Conservation (phyloP, 2,888 invertebrate species). For the Ypsolopha scabrella region DNA sequence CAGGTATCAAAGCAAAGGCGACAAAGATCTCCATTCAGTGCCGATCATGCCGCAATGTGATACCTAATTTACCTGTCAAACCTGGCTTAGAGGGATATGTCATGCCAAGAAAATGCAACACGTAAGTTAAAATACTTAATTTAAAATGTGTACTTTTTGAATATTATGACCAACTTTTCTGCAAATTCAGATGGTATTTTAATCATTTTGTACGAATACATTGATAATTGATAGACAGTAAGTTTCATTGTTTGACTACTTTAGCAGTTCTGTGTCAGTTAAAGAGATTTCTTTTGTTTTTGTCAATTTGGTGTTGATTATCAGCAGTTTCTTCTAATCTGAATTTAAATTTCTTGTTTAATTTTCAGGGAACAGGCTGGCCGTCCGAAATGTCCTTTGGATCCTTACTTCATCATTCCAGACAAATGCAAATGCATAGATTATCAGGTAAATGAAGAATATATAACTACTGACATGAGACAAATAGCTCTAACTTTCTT, state of each 20-base stretch:
- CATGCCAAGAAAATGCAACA: slow-evolving; percentile 93
- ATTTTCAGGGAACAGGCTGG: slow-evolving; percentile 89
- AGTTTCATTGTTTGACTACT: too few relatives aligned
- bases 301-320: too few relatives aligned
- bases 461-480: too few relatives aligned
- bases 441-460: slow-evolving; percentile 76
- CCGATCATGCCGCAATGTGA: slow-evolving; percentile 89
- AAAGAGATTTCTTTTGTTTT: too few relatives aligned
- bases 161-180: background rate
- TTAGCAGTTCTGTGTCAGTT: too few relatives aligned
- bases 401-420: slow-evolving; percentile 98
- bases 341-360: slow-evolving; percentile 3
- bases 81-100: slow-evolving; percentile 97
- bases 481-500: too few relatives aligned
- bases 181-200: background rate
- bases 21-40: slow-evolving; percentile 96
- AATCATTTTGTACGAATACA: too few relatives aligned
- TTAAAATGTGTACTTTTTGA: slow-evolving; percentile 5
- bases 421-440: slow-evolving; percentile 98
- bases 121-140: slow-evolving; percentile 72
- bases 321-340: too few relatives aligned
- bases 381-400: slow-evolving; percentile 92
- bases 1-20: slow-evolving; percentile 95
- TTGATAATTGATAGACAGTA: too few relatives aligned
- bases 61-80: slow-evolving; percentile 90